phyloP scores from a whole-genome alignment of 1,140 invertebrate genomes.

The Hydropsyche tenuis region DNA sequence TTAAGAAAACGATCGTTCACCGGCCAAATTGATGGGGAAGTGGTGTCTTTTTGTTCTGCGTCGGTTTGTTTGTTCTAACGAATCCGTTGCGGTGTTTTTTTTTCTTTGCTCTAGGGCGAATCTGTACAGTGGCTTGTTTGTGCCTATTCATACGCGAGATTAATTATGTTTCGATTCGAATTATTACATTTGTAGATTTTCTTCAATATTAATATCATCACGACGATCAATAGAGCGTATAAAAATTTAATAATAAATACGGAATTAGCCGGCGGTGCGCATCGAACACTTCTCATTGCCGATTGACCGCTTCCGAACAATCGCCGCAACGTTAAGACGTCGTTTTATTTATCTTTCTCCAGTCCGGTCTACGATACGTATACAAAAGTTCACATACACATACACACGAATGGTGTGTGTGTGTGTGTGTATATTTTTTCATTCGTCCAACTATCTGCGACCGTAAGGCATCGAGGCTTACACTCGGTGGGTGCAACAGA shows the following conservation, averaged over 20 bases:
- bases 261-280: no score
- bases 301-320: conserved; percentile 3
- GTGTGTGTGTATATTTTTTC: not conserved
- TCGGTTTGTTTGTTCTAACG: not conserved
- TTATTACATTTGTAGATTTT: no score
- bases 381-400: no score
- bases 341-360: conserved; percentile 10
- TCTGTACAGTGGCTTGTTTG: not conserved
- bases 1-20: conserved; percentile 50
- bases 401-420: no score
- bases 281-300: not conserved
- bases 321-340: conserved; percentile 2
- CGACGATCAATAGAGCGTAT: no score
- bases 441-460: not conserved
- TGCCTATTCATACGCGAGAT: not conserved
- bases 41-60: not conserved
- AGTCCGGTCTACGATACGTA: not conserved
- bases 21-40: conserved; percentile 46
- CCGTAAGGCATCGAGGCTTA: conserved; percentile 7
- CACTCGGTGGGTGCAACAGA: not conserved
- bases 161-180: conserved; percentile 8
- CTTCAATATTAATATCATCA: no score
- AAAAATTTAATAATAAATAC: no score
- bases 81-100: not conserved
- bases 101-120: not conserved